Conservation (phyloP, 2,797 vertebrate species). For the Columba guinea region DNA sequence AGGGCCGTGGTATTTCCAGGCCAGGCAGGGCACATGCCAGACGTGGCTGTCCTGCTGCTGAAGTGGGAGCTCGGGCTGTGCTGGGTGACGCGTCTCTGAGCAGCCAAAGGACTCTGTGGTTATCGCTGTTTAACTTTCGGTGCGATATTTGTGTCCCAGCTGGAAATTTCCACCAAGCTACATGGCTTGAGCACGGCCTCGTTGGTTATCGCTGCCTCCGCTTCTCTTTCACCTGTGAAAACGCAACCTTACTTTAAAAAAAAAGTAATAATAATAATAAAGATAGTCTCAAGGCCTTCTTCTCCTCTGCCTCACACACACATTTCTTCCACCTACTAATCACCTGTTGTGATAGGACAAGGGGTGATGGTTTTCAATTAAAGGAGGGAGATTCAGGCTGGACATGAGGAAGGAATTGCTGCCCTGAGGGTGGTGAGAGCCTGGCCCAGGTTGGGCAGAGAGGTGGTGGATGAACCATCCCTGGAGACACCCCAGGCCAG, state of each 20-base stretch:
- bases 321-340: background rate
- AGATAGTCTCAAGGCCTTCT: fast-evolving
- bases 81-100: fast-evolving
- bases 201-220: background rate
- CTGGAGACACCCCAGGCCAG: no score
- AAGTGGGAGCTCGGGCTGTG: background rate
- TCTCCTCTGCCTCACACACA: background rate
- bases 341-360: no score
- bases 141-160: background rate
- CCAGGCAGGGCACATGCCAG: background rate
- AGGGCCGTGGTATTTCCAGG: no score
- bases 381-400: no score
- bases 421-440: no score
- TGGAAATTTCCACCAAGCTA: conserved; percentile 43
- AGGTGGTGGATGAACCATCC: no score
- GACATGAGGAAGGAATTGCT: no score
- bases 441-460: no score
- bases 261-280: background rate
- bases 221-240: background rate
- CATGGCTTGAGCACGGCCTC: background rate
- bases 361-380: no score
- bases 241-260: background rate
- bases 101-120: background rate
- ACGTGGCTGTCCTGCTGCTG: background rate
- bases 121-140: conserved; percentile 27